A percentile compares a stretch with the other conserved stretches of the same genome.
Conservation (phyloP, 2,113 vertebrate genomes). For the Labrus mixtus region DNA sequence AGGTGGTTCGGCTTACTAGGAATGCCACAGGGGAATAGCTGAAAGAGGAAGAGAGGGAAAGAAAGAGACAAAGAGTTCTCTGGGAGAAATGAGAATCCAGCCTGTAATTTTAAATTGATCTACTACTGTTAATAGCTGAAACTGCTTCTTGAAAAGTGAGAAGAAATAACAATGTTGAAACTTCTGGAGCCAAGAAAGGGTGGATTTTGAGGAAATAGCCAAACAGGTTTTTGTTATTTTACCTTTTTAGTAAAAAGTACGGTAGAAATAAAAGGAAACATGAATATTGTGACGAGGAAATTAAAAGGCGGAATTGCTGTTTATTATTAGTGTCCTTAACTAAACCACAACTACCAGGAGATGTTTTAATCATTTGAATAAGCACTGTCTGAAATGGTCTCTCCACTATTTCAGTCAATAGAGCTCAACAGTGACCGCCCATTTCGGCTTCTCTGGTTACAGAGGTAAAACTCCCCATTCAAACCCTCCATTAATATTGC, state of each 20-base stretch:
- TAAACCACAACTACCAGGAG: background rate
- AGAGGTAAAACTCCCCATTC: no score
- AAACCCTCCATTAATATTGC: no score
- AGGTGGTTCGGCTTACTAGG: constrained; percentile 47
- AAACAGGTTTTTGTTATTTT: no score
- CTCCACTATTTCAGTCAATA: no score
- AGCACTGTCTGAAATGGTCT: no score
- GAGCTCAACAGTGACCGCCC: no score
- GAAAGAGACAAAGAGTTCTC: background rate
- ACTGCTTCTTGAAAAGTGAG: background rate
- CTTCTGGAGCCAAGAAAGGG: no score
- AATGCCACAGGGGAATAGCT: constrained; percentile 38
- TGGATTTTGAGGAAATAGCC: no score
- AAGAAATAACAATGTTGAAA: no score
- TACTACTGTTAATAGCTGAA: background rate
- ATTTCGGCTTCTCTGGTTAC: no score
- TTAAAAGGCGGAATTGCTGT: no score
- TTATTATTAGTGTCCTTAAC: background rate
- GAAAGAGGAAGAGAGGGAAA: background rate
- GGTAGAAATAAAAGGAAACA: background rate
- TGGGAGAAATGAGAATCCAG: constrained; percentile 9
- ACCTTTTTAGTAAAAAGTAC: background rate
- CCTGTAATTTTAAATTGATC: constrained; percentile 23
- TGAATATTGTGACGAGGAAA: no score
- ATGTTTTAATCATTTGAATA: background rate